A percentile compares a stretch with the other conserved stretches of the same genome.
Conservation (phyloP, 2,113 vertebrate species). For the Microcebus tavaratra region DNA sequence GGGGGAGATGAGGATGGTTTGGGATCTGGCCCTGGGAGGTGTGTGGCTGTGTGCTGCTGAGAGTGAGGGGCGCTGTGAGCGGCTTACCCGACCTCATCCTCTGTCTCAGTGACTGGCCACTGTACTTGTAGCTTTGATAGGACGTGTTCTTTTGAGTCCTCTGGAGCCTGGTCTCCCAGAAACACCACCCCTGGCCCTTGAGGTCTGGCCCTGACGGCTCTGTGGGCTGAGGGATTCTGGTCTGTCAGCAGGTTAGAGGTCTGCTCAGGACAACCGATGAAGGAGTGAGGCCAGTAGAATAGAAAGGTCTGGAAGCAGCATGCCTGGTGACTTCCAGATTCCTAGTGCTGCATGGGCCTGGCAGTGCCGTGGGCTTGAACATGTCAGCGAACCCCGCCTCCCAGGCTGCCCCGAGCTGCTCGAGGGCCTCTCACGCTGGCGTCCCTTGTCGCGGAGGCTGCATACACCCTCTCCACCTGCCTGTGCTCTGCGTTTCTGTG, state of each 20-base stretch:
- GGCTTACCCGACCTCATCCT: neutral
- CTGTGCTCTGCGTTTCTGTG: constrained; percentile 87
- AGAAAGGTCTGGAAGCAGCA: neutral
- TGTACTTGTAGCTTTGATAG: neutral
- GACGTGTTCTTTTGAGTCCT: neutral
- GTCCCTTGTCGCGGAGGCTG: constrained; percentile 57
- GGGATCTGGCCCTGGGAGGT: neutral
- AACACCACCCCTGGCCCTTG: neutral
- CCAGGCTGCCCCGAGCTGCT: neutral
- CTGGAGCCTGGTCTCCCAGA: neutral
- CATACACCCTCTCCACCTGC: constrained; percentile 78
- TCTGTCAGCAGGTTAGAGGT: neutral
- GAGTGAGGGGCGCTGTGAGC: neutral
- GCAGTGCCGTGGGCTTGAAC: neutral
- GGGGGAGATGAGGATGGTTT: neutral
- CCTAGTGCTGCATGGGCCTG: neutral
- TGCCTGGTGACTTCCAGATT: neutral
- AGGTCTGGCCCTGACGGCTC: neutral
- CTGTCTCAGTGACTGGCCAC: neutral
- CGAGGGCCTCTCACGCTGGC: neutral
- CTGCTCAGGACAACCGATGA: neutral
- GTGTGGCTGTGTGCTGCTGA: neutral
- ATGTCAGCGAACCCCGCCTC: neutral
- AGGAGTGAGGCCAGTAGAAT: neutral
- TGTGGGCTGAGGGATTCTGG: neutral